Evolutionary conservation across 2,888 invertebrate genomes (phyloP).

Genomic region (Cistogaster globosa): DNA sequence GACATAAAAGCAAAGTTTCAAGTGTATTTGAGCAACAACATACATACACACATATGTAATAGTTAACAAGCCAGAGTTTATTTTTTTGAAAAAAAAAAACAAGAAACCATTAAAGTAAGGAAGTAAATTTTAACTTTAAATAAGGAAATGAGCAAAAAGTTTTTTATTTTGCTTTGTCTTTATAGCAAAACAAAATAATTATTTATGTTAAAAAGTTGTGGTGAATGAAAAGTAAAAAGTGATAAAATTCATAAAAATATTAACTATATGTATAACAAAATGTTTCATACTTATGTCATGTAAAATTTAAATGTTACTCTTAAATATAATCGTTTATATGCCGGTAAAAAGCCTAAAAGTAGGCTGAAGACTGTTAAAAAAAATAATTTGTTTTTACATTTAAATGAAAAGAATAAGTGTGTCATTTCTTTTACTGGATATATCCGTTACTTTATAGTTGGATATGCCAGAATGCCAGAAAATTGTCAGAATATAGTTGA

Average conservation of each 20-base stretch:
- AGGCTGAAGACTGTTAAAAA: not conserved
- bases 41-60: constrained; percentile 17
- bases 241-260: too few relatives aligned
- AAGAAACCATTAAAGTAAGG: constrained; percentile 17
- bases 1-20: constrained; percentile 52
- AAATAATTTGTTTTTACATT: not conserved
- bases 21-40: not conserved
- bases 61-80: constrained; percentile 11
- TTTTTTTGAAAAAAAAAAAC: not conserved
- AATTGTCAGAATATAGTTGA: constrained; percentile 49
- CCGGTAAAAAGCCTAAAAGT: not conserved
- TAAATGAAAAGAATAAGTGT: not conserved
- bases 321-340: too few relatives aligned
- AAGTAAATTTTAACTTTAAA: constrained; percentile 37
- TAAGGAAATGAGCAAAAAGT: constrained; percentile 51
- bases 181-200: not conserved
- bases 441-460: constrained; percentile 13
- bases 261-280: too few relatives aligned
- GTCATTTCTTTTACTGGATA: constrained; percentile 11
- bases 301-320: too few relatives aligned
- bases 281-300: too few relatives aligned
- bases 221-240: not conserved
- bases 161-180: not conserved
- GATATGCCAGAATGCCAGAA: constrained; percentile 25
- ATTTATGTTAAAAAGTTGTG: not conserved